These are phyloP conservation scores for Periparus ater DNA, from an alignment of 2,797 vertebrate species.

Conservation along the genomic window DNA sequence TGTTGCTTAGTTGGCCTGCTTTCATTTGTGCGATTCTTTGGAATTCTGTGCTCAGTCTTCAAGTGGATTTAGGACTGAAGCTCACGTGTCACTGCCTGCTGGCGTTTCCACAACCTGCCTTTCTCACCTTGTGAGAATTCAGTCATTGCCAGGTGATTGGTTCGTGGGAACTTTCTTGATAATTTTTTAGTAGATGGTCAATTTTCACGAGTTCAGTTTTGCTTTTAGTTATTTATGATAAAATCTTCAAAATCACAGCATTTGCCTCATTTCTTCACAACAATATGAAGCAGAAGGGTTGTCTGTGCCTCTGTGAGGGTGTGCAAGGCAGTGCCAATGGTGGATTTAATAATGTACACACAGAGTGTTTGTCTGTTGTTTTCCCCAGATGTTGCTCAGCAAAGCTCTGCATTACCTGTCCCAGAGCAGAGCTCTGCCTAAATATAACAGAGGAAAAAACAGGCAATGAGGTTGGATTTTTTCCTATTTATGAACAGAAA, in stretches of 20 bases:
- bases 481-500: background rate
- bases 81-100: rapidly evolving
- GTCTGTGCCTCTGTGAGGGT: background rate
- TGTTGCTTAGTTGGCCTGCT: background rate
- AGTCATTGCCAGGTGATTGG: background rate
- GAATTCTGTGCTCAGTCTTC: background rate
- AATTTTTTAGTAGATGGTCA: background rate
- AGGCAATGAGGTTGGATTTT: background rate
- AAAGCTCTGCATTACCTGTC: background rate
- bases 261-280: background rate
- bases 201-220: background rate
- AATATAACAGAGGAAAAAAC: background rate
- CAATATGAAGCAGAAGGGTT: background rate
- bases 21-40: background rate
- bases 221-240: background rate
- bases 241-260: background rate
- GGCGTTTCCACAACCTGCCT: background rate
- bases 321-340: background rate
- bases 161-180: background rate
- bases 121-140: background rate
- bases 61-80: background rate
- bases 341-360: background rate
- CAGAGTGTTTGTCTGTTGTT: background rate
- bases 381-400: background rate
- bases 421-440: background rate